Percentiles rank a stretch among this genome's conserved stretches.
Evolutionary conservation across 2,888 invertebrate species (phyloP).

Genomic region (Chromoteleia sp.): DNA sequence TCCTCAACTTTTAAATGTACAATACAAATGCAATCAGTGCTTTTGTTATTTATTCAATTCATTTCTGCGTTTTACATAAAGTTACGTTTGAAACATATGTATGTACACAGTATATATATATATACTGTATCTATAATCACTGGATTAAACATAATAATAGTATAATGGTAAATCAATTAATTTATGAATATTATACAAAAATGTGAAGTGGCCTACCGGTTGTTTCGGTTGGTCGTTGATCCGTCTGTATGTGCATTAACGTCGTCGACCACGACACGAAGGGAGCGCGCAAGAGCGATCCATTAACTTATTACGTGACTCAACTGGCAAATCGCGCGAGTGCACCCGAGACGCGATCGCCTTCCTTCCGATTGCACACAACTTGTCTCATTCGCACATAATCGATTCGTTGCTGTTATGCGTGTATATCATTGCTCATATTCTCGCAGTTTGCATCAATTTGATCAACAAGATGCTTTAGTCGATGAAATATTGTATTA

Average conservation of each 20-base stretch:
- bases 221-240: conserved; percentile 54
- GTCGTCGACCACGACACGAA: conserved; percentile 51
- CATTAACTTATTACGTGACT: conserved; percentile 72
- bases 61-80: no score
- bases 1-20: no score
- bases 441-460: conserved; percentile 35
- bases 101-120: no score
- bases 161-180: conserved; percentile 12
- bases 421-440: conserved; percentile 58
- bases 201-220: conserved; percentile 1
- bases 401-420: conserved; percentile 61
- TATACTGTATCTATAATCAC: no score
- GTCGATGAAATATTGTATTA: conserved; percentile 46
- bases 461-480: conserved; percentile 33
- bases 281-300: conserved; percentile 53
- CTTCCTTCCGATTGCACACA: conserved; percentile 70
- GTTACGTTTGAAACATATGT: no score
- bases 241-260: conserved; percentile 50
- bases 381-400: conserved; percentile 70
- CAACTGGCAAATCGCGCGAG: conserved; percentile 68
- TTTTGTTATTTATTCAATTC: no score
- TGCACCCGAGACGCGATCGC: conserved; percentile 65
- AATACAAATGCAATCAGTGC: no score
- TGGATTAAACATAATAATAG: no score
- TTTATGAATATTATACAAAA: conserved; percentile 2